Base-by-base conservation (phyloP, 1,140 invertebrate species). In the Micrasema longulum region DNA sequence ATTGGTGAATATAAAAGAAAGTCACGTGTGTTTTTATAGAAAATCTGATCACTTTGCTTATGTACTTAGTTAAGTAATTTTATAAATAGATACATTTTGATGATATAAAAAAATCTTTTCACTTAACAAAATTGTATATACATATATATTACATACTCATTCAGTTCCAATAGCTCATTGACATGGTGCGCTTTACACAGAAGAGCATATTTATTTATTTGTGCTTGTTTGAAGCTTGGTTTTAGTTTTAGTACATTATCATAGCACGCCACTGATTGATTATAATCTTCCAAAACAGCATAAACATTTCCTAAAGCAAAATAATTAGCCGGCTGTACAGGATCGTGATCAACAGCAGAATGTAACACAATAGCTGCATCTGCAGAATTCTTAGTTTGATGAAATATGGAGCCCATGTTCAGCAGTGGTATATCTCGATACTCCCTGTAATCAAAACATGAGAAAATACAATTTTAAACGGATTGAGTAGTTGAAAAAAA, bases 331-430 rank as follows among this genome's bases (percentile, higher is more conserved):
- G 91, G 26, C 77, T 91, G 88, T 31, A 86, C 82, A 7, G 91
- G 90, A 9, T 91, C 90, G 78, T 95, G 90, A 78, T 95, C 93
- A 23, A 95, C 87, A 0, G 95, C 93, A 26, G 91, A 89, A 76
- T 91, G 90, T 0, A 96, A 85, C 55, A 96, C 85, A 67, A 93
- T 88, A 11, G 92, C 90, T 7, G 94, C 94, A 82, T 96, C 94
- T 71, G 90, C 89, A 10, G 90, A 89, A 73, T 89, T 86, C 53
- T 89, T 88, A 55, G 90, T 88, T 38, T 91, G 88, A 76, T 95
- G 93, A 5, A 96, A 84, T 77, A 96, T 89, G 48, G 92, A 92
- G n/a, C 92, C 94, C 75, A 95, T 81, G 77, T 91, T 94, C 16
- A 95, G 86, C 55, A 96, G 82, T 2, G 94, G 89, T 71, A 96